Evolutionary conservation across 2,888 invertebrate genomes (phyloP).

Genomic region (Osmoderma eremita): DNA sequence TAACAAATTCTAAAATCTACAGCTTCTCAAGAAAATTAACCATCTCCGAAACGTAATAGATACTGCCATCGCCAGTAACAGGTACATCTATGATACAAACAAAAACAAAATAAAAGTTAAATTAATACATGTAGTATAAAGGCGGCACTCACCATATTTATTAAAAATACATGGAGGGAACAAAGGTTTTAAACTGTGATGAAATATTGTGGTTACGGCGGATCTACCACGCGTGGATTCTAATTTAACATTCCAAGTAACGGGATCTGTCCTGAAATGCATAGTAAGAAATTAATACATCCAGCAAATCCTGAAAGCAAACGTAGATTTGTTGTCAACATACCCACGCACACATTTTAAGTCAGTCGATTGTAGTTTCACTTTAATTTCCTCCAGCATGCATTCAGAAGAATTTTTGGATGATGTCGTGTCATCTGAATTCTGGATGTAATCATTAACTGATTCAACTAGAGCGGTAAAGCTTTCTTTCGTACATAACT

Average conservation of each 20-base stretch:
- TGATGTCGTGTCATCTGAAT: background rate
- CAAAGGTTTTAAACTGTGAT: conserved; percentile 65
- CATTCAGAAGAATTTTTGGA: conserved; percentile 1
- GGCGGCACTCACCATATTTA: conserved; percentile 46
- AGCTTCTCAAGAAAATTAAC: conserved; percentile 43
- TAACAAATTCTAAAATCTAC: background rate
- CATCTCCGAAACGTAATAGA: conserved; percentile 44
- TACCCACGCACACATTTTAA: conserved; percentile 36
- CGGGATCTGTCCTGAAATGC: conserved; percentile 39
- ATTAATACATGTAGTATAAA: background rate
- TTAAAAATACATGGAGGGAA: conserved; percentile 64
- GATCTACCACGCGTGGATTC: conserved; percentile 38
- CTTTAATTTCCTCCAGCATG: conserved; percentile 29
- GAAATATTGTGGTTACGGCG: conserved; percentile 50
- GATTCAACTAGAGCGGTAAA: conserved; percentile 15
- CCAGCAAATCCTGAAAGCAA: background rate
- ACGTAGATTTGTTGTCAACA: background rate
- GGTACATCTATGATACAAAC: conserved; percentile 44
- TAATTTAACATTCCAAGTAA: conserved; percentile 41
- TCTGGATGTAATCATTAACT: conserved; percentile 10
- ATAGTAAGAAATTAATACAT: background rate
- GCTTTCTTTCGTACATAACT: conserved; percentile 1
- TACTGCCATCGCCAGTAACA: conserved; percentile 34
- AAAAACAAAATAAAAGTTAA: conserved; percentile 19
- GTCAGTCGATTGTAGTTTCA: conserved; percentile 29